Conservation (phyloP, 2,888 invertebrate species). For the Keiferia lycopersicella region DNA sequence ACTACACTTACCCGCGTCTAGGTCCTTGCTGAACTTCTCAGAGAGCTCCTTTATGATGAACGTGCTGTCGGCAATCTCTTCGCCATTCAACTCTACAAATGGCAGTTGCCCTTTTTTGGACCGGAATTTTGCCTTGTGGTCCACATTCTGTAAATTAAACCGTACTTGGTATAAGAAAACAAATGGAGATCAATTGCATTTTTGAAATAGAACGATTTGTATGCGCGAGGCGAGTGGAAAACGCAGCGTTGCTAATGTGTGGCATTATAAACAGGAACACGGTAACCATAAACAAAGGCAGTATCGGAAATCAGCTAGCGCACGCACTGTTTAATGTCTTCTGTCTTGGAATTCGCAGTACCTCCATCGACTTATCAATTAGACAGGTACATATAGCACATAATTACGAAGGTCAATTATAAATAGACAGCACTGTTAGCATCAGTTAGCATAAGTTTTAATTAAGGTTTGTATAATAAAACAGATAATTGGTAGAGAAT, state of each 20-base stretch:
- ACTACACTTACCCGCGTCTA: constrained; percentile 83
- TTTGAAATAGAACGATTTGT: neutral
- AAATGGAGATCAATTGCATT: neutral
- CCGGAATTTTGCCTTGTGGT: constrained; percentile 95
- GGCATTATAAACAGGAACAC: constrained; percentile 13
- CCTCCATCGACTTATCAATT: constrained; percentile 7
- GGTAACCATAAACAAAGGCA: constrained; percentile 10
- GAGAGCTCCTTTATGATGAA: constrained; percentile 94
- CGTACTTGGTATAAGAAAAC: neutral
- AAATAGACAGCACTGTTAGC: constrained; percentile 16
- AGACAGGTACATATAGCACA: neutral
- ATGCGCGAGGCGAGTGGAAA: neutral
- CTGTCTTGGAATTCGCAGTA: constrained; percentile 18
- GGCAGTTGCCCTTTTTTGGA: constrained; percentile 97
- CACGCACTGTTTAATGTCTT: constrained; percentile 14
- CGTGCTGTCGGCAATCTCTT: constrained; percentile 95
- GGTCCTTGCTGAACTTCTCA: constrained; percentile 90
- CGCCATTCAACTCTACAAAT: constrained; percentile 96
- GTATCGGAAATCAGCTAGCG: constrained; percentile 4
- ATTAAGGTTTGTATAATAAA: neutral
- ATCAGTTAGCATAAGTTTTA: neutral
- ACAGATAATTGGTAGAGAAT: too few species aligned
- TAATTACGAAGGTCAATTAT: constrained; percentile 11
- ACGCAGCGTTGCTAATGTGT: constrained; percentile 4
- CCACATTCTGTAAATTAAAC: constrained; percentile 89